Evolutionary conservation across 1,140 invertebrate genomes (phyloP), one percentile per base, ranked within the genome.

Genomic region (Anoplolepis gracilipes): DNA sequence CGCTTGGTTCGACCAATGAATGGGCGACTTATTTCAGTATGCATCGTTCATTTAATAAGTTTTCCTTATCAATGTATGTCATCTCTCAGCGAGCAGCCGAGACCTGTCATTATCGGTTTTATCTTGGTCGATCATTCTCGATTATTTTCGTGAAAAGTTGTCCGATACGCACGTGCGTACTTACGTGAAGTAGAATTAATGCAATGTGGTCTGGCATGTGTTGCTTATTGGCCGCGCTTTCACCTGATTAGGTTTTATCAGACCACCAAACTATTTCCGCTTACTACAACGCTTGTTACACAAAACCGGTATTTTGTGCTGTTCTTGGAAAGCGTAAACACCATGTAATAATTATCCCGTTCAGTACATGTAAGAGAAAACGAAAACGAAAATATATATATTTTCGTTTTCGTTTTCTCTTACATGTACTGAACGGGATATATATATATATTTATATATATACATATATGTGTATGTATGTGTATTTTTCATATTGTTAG

Each of bases 31-130:
- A 69, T 88, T 87, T 87, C 86, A 28, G 33, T 82, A 82, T 82
- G 81, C 76, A 82, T 87, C 89, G 85, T 88, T 69, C 77, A 61
- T 61, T 90, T 91, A 88, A 91, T 90, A 90, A 90, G 87, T 90
- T 88, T 88, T 61, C 55, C 79, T 88, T 91, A 89, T 91, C 90
- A 88, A 92, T 92, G 69, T 91, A 85, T 91, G 91, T 91, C 92
- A 90, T 92, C 89, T 89, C 72, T 46, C n/a, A 64, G 85, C 78
- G 81, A 77, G 30, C 55, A 82, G 57, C 55, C 70, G 72, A 87
- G 65, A 79, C 73, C 87, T 76, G 76, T 91, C 85, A 90, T 91
- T 91, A 90, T 90, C 36, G 76, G 46, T 61, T 53, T 61, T 90
- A 91, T 90, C 86, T 86, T 55, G 69, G 49, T 39, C 84, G 36